Evolutionary conservation across 2,113 vertebrate genomes (phyloP).

Genomic region (Tachycineta bicolor): DNA sequence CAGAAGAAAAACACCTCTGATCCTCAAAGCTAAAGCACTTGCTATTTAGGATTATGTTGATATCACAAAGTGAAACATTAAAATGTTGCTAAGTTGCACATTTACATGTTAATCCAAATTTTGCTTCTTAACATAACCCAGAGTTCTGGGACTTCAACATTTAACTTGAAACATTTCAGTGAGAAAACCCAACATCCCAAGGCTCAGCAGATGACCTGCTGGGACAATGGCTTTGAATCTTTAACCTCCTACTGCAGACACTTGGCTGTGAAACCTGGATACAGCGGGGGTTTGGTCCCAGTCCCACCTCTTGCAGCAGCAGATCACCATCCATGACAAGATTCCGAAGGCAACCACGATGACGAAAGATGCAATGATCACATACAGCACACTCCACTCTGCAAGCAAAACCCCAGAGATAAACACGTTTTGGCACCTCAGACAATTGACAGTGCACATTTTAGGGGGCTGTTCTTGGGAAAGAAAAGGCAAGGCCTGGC

Average conservation of each 20-base stretch:
- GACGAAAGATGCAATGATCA: constrained; percentile 92
- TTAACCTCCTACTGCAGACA: background rate
- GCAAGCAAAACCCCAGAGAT: constrained; percentile 52
- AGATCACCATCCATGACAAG: constrained; percentile 87
- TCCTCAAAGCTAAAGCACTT: background rate
- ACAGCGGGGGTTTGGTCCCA: background rate
- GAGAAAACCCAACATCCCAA: background rate
- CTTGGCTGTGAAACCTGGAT: background rate
- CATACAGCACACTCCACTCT: constrained; percentile 99
- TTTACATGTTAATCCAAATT: constrained; percentile 13
- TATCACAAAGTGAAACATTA: background rate
- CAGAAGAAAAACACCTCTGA: background rate
- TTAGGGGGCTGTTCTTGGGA: background rate
- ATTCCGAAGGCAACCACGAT: constrained; percentile 90
- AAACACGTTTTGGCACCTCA: background rate
- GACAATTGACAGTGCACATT: background rate
- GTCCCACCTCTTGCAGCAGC: constrained; percentile 91
- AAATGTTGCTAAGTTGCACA: background rate
- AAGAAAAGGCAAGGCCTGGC: background rate
- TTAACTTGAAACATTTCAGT: background rate
- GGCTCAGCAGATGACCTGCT: background rate
- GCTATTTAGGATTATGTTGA: background rate
- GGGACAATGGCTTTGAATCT: background rate
- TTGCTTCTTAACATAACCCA: background rate
- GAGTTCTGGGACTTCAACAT: background rate